A percentile compares a stretch with the other conserved stretches of the same genome.
These are phyloP conservation scores for Fragum whitleyi DNA, from an alignment of 2,888 invertebrate genomes.

Conservation along the genomic window DNA sequence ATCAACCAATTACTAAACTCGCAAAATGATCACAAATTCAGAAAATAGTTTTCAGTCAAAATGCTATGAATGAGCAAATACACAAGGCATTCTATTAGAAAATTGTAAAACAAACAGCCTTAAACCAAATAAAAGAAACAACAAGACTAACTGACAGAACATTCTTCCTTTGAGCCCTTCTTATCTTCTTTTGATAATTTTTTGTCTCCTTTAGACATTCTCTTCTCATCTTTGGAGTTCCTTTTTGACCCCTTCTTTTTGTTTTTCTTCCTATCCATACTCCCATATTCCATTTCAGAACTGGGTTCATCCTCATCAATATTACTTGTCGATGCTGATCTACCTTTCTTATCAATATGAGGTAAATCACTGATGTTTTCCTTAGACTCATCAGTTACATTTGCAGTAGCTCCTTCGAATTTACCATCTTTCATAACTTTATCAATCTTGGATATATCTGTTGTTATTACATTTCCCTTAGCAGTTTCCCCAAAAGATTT, in stretches of 20 bases:
- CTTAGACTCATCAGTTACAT: not conserved
- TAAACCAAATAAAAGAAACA: too few species aligned
- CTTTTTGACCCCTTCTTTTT: conserved; percentile 43
- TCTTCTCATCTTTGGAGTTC: conserved; percentile 34
- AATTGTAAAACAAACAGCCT: too few species aligned
- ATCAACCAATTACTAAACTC: too few species aligned
- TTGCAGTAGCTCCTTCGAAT: not conserved
- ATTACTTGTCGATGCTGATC: conserved; percentile 16
- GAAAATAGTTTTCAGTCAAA: too few species aligned
- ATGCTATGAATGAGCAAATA: too few species aligned
- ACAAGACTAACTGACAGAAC: conserved; percentile 40
- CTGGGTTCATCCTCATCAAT: conserved; percentile 18
- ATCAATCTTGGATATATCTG: not conserved
- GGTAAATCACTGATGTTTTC: conserved; percentile 8
- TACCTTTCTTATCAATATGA: not conserved
- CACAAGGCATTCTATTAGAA: too few species aligned
- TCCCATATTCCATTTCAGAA: conserved; percentile 25
- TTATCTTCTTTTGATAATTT: conserved; percentile 18
- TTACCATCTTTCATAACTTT: not conserved
- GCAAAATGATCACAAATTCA: too few species aligned
- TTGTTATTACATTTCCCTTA: not conserved
- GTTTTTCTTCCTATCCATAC: conserved; percentile 27
- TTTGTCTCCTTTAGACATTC: conserved; percentile 23
- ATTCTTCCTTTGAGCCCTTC: conserved; percentile 48
- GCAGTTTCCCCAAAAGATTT: not conserved